Evolutionary conservation across 2,113 vertebrate genomes (phyloP).

Genomic region (Forbesichthys agassizii): DNA sequence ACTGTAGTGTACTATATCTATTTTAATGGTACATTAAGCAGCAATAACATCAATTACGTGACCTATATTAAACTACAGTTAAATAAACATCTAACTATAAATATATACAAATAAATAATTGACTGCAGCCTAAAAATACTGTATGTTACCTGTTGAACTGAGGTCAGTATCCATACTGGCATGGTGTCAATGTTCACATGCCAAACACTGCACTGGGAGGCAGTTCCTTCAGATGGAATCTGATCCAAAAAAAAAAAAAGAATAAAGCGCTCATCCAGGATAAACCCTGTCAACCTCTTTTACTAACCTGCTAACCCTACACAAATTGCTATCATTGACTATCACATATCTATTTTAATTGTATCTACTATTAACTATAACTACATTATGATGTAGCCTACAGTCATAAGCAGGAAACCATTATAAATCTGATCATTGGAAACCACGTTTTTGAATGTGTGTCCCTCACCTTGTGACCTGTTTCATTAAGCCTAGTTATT

Average conservation of each 20-base stretch:
- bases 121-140: background rate
- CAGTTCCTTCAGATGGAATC: slow-evolving; percentile 43
- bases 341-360: background rate
- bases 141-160: slow-evolving; percentile 79
- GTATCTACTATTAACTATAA: too few relatives aligned
- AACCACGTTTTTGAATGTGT: background rate
- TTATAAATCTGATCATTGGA: background rate
- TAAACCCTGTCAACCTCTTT: background rate
- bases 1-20: background rate
- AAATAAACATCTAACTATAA: background rate
- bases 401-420: background rate
- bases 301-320: background rate
- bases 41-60: background rate
- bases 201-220: slow-evolving; percentile 77
- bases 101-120: background rate
- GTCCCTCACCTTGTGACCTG: background rate
- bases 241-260: slow-evolving; percentile 23
- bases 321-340: slow-evolving; percentile 7
- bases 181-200: slow-evolving; percentile 80
- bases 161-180: slow-evolving; percentile 82
- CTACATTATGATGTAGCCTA: background rate
- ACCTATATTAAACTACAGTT: too few relatives aligned
- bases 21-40: background rate
- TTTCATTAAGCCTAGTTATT: too few relatives aligned
- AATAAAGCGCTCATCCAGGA: background rate